phyloP scores from a whole-genome alignment of 2,113 vertebrate genomes.

The Morone saxatilis region DNA sequence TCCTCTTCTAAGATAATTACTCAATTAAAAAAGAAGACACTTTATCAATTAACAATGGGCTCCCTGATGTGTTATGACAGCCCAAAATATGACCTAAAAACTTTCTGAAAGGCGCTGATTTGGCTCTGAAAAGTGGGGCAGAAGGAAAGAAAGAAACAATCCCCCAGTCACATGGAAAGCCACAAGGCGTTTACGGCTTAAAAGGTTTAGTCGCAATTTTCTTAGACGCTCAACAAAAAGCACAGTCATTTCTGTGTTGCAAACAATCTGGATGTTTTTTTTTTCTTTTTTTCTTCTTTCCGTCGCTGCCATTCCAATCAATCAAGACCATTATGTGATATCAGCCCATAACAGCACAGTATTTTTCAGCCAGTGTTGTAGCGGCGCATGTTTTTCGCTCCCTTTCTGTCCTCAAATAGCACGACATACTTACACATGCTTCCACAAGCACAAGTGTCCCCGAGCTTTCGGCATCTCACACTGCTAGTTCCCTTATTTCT shows the following conservation, averaged over 20 bases:
- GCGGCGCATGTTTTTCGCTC: background rate
- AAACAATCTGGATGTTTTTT: slow-evolving; percentile 6
- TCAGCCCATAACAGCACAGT: background rate
- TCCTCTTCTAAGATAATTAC: slow-evolving; percentile 15
- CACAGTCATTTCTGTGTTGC: background rate
- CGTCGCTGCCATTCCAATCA: background rate
- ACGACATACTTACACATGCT: slow-evolving; percentile 56
- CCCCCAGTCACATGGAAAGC: slow-evolving; percentile 31
- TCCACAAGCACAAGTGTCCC: slow-evolving; percentile 29
- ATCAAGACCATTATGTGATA: slow-evolving; percentile 5
- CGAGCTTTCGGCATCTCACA: slow-evolving; percentile 1
- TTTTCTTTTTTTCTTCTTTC: no score
- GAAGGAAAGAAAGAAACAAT: slow-evolving; percentile 18
- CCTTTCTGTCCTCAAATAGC: slow-evolving; percentile 46
- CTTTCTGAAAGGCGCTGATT: slow-evolving; percentile 23
- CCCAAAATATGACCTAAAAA: slow-evolving; percentile 55
- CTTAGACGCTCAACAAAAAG: slow-evolving; percentile 2
- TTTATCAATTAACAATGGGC: slow-evolving; percentile 34
- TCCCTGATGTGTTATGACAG: slow-evolving; percentile 21
- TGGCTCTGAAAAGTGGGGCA: slow-evolving; percentile 52
- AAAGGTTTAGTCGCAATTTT: slow-evolving; percentile 22
- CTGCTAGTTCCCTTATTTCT: slow-evolving; percentile 44
- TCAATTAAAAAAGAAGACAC: slow-evolving; percentile 13
- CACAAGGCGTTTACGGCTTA: slow-evolving; percentile 8
- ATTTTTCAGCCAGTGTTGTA: background rate